phyloP scores from a whole-genome alignment of 2,113 vertebrate genomes.

The Raja brachyura region DNA sequence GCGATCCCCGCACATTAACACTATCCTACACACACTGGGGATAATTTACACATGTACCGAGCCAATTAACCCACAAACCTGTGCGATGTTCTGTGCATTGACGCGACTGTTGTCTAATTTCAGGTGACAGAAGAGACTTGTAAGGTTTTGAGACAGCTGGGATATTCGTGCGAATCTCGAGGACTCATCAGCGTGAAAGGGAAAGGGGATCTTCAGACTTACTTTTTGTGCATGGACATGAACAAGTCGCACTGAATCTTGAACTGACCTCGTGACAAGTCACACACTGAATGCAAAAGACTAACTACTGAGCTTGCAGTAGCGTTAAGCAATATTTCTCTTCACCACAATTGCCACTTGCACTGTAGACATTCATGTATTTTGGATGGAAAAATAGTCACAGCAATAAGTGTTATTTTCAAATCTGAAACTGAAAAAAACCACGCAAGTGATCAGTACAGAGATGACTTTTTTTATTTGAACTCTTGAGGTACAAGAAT shows the following conservation, averaged over 20 bases:
- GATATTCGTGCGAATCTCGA: constrained; percentile 88
- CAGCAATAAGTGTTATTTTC: not conserved
- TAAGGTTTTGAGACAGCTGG: constrained; percentile 70
- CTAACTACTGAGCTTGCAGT: not conserved
- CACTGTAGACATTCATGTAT: not conserved
- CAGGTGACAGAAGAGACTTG: constrained; percentile 91
- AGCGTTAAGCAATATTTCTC: constrained; percentile 3
- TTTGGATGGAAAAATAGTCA: not conserved
- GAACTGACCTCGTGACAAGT: not conserved
- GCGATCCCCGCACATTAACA: no score
- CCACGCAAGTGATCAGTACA: not conserved
- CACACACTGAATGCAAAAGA: not conserved
- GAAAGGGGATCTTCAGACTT: constrained; percentile 90
- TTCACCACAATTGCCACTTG: not conserved
- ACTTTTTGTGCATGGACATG: constrained; percentile 89
- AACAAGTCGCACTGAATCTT: constrained; percentile 71
- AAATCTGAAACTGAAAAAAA: not conserved
- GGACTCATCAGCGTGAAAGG: constrained; percentile 93
- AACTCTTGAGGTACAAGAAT: not conserved
- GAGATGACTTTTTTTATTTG: not conserved
- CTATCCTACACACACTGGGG: no score
- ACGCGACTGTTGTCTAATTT: not conserved
- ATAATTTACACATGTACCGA: no score
- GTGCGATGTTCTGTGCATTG: not conserved
- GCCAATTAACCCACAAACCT: no score